A percentile compares a stretch with the other conserved stretches of the same genome.
These are phyloP conservation scores for Mormyrus iriodes DNA, from an alignment of 2,113 vertebrate species.

Conservation along the genomic window DNA sequence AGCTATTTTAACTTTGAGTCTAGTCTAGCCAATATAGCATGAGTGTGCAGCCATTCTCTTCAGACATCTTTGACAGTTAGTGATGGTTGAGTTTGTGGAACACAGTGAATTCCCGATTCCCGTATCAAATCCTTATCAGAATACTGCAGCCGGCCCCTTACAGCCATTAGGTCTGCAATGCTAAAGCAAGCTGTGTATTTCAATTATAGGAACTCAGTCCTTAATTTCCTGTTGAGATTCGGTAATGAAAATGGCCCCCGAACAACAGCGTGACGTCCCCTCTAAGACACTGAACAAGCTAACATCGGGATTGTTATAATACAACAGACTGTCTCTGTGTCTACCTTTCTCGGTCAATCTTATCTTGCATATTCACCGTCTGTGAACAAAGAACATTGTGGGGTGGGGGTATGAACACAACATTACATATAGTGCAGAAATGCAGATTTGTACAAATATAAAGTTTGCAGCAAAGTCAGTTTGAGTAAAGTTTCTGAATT, in stretches of 20 bases:
- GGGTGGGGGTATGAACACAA: neutral
- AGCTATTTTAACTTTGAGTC: neutral
- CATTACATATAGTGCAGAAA: neutral
- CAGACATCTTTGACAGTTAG: neutral
- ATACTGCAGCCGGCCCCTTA: neutral
- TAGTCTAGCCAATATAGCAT: neutral
- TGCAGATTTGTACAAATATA: neutral
- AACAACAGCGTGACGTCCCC: neutral
- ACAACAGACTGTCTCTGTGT: slow-evolving; percentile 12
- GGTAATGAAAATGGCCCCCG: neutral
- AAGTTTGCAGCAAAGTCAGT: neutral
- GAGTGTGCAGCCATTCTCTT: neutral
- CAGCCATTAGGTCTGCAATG: neutral
- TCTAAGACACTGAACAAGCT: neutral
- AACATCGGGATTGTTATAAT: neutral
- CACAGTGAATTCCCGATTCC: neutral
- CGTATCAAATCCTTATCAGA: neutral
- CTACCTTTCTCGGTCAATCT: slow-evolving; percentile 35
- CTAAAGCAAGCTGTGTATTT: neutral
- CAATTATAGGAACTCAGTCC: neutral
- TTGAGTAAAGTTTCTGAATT: neutral
- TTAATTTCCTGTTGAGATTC: neutral
- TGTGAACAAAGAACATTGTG: slow-evolving; percentile 25
- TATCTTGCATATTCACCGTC: slow-evolving; percentile 34
- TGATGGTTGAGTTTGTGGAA: neutral